Base-by-base conservation (phyloP, 2,888 invertebrate species). In the Diarsia brunnea region DNA sequence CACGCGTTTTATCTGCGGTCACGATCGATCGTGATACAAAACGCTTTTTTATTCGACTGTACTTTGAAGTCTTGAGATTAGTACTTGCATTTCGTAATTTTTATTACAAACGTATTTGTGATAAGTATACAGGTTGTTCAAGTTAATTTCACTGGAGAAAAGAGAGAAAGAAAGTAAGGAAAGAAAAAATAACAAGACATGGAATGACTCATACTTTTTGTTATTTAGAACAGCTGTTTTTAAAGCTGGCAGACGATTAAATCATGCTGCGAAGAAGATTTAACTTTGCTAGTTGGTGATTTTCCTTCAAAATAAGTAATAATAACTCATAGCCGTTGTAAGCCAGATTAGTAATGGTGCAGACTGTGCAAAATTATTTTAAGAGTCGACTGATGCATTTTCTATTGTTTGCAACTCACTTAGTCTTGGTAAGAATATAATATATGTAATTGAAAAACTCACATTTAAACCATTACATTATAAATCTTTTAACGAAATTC, bases 1-100 rank as follows among this genome's bases (percentile, higher is more conserved):
- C 88, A 89, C 88, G 75, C 81, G 24, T 83, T 73, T 85, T 90
- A 89, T 89, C 88, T 79, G 75, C 88, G 83, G 91, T 92, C 92
- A 93, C 92, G 93, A 92, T 90, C 90, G 84, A 82, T 89, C 90
- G 90, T 89, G 90, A 90, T 87, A 87, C 80, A 83, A 77, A 85
- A 83, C 84, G 78, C 88, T 90, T 88, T 87, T 84, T 84, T 87
- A 66, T 84, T 78, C 73, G 45, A 24, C 55, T 71, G 71, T 82
- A 75, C 64, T 68, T 78, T 72, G 64, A 82, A 61, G 61, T 38
- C 61, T 61, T 61, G 61, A 38, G 61, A 85, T 88, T 85, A 79
- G 81, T 79, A 79, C 84, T 84, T 73, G 69, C 21, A 81, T 88
- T 87, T 82, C 85, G 85, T 88, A 81, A 87, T 76, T 76, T 74